Evolutionary conservation across 2,888 invertebrate genomes (phyloP).

Genomic region (Papilio gigon): DNA sequence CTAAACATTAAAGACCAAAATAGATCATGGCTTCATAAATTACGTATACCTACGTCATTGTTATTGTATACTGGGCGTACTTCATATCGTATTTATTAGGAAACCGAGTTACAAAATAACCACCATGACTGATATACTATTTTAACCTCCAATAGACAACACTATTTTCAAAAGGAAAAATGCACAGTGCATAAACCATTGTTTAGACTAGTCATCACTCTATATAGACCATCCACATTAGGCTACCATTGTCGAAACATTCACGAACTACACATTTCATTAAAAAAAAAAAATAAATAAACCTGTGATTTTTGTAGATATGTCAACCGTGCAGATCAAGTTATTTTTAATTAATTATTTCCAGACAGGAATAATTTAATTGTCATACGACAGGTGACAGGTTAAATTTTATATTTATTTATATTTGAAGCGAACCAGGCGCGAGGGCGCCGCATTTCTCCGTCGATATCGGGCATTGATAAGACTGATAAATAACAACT

Average conservation of each 20-base stretch:
- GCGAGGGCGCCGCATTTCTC: constrained; percentile 18
- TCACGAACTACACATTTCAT: too few relatives aligned
- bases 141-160: too few relatives aligned
- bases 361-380: not conserved
- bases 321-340: too few relatives aligned
- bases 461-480: constrained; percentile 27
- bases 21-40: constrained; percentile 11
- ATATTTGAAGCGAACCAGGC: not conserved
- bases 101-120: not conserved
- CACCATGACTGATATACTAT: too few relatives aligned
- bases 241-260: too few relatives aligned
- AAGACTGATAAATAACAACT: constrained; percentile 29
- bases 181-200: too few relatives aligned
- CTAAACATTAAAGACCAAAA: constrained; percentile 50
- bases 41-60: not conserved
- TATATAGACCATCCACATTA: too few relatives aligned
- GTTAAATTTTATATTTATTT: constrained; percentile 11
- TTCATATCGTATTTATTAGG: not conserved
- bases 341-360: too few relatives aligned
- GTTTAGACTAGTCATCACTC: too few relatives aligned
- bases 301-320: too few relatives aligned
- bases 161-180: too few relatives aligned
- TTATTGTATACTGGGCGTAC: not conserved
- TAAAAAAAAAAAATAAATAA: too few relatives aligned
- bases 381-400: not conserved